Evolutionary conservation across 2,888 invertebrate species (phyloP), one percentile per base, ranked within the genome.

Genomic region (Chydorus sphaericus): DNA sequence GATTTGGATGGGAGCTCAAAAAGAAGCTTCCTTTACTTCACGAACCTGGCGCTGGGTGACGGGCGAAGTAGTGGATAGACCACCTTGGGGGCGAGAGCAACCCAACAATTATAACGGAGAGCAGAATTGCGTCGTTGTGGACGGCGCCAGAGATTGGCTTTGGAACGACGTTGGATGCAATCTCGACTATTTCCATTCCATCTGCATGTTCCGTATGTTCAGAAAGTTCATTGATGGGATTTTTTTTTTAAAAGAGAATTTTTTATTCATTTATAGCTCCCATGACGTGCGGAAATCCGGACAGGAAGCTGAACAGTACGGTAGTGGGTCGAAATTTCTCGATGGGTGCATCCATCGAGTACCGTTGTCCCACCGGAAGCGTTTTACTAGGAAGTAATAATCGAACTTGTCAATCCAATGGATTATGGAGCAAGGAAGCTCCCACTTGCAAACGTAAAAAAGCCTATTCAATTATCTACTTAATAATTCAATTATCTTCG

Each of bases 161-260:
- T 92, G 92, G 91, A 92, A 92, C 69, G 92, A 92, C 70, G 90
- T 92, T 26, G 90, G 90, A 54, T 92, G 92, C 68, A 90, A 90
- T 70, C 77, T 92, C 58, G 91, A 92, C 71, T 91, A 91, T 66
- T 75, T 91, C 57, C 88, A 88, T 71, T 92, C 90, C 83, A 86
- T 92, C 66, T 92, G 92, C 72, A 88, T 90, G 73, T 67, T 63
- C 51, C 54, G 52, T 58, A 49, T 31, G 51, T 52, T 14, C 11
- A 31, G 14, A 20, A 18, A n/a, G 16, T 3, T 39, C 38, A 30
- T 51, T 51, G 26, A 50, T 20, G 7, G 29, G 39, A 10, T 48
- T 28, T 26, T 60, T 62, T 57, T 58, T 62, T 68, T 68, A 14
- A 36, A 36, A 5, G 4, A n/a, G 36, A 36, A 36, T 18, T 4